Base-by-base conservation (phyloP, 30 jellyfish, hydroid and myxozoan species). In the Turritopsis dohrnii region DNA sequence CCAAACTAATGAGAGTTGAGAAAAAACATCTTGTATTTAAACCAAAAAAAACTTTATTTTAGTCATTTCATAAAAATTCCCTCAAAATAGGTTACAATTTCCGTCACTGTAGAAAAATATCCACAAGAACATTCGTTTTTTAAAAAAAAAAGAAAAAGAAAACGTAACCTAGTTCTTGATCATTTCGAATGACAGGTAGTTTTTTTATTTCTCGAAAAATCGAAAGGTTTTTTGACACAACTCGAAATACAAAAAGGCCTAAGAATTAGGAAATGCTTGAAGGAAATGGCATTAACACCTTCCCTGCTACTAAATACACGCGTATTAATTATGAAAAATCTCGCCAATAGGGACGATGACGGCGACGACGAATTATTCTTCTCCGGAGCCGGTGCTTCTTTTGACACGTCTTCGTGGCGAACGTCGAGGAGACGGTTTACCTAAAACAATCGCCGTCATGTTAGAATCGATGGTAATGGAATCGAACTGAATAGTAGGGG, bases 311-410 rank as follows among this genome's bases (percentile, higher is more conserved):
- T 41, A 41, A 13, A 41, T 41, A 41, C 60, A 41, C 60, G 5
- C 60, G 60, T 41, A 41, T 41, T 41, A 41, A 41, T 41, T 41
- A 41, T 13, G 9, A 41, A 41, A 41, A 41, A 41, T 13, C 60
- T 41, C 60, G 60, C 13, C 60, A 41, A 41, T 41, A 3, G 60
- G 5, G 60, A n/a, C n/a, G n/a, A n/a, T n/a, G n/a, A n/a, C n/a
- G n/a, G n/a, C n/a, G n/a, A n/a, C n/a, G n/a, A 41, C 60, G 60
- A 41, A 41, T 69, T 65, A 80, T 80, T 90, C 97, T 54, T 90
- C 97, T 28, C 88, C 95, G 18, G 96, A 86, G 65, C 96, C 96
- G 16, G 95, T 53, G 84, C 90, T 86, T 79, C 97, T 87, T 86
- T 86, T 86, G 20, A 80, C 90, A 29, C 93, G 87, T 77, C 97